A percentile compares a stretch with the other conserved stretches of the same genome.
These are phyloP conservation scores for Coracias cyanogaster DNA, from an alignment of 2,797 vertebrate genomes.

Conservation along the genomic window DNA sequence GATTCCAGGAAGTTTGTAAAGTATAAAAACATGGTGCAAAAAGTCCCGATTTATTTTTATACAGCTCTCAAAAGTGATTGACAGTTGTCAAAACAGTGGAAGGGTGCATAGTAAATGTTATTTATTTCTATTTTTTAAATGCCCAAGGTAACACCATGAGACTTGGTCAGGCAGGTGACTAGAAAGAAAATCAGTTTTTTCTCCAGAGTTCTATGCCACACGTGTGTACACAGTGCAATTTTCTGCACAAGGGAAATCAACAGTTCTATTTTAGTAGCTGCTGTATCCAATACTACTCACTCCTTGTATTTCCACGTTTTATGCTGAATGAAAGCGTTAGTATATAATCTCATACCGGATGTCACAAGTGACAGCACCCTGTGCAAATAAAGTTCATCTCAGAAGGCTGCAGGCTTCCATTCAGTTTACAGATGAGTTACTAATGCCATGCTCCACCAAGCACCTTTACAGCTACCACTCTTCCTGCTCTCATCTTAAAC, in stretches of 20 bases:
- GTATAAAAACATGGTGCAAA: neutral
- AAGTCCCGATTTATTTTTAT: constrained; percentile 72
- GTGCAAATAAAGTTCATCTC: neutral
- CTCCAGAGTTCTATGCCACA: neutral
- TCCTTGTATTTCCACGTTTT: neutral
- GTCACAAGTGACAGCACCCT: neutral
- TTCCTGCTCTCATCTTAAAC: neutral
- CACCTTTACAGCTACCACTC: neutral
- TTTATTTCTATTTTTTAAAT: neutral
- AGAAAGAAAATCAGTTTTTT: neutral
- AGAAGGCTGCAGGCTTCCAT: neutral
- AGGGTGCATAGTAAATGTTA: neutral
- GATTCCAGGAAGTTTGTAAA: constrained; percentile 68
- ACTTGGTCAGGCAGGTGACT: neutral
- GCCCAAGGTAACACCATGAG: neutral
- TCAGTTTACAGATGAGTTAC: neutral
- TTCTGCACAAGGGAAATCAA: neutral
- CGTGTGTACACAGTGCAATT: accelerated
- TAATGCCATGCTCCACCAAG: neutral
- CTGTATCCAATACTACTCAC: neutral
- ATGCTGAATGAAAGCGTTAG: neutral
- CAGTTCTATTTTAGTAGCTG: neutral
- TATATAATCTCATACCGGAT: neutral
- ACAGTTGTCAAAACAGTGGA: neutral
- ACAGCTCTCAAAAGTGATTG: constrained; percentile 39